Evolutionary conservation across 2,888 invertebrate species (phyloP).

Genomic region (Andrena camellia): DNA sequence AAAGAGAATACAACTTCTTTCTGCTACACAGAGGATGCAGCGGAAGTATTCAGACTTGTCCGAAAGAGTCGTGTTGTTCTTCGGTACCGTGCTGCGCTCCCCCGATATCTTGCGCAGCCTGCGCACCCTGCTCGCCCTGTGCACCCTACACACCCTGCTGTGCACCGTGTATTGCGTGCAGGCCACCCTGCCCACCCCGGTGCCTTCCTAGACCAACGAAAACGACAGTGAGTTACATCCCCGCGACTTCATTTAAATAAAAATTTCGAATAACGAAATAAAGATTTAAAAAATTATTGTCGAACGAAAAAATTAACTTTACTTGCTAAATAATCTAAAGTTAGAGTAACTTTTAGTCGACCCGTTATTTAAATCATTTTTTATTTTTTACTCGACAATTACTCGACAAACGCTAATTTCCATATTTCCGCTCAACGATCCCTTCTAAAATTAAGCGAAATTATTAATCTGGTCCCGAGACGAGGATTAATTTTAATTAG

Average conservation of each 20-base stretch:
- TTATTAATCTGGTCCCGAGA: too few species aligned
- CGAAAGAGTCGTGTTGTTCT: constrained; percentile 18
- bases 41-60: neutral
- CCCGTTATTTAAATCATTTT: too few species aligned
- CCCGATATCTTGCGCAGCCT: constrained; percentile 34
- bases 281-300: too few species aligned
- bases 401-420: too few species aligned
- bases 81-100: constrained; percentile 5
- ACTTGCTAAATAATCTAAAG: too few species aligned
- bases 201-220: constrained; percentile 61
- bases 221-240: constrained; percentile 63
- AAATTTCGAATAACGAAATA: too few species aligned
- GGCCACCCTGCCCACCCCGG: constrained; percentile 50
- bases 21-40: neutral
- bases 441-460: too few species aligned
- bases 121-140: constrained; percentile 41
- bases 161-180: constrained; percentile 49
- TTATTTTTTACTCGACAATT: too few species aligned
- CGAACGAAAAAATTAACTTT: too few species aligned
- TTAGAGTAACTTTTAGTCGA: too few species aligned
- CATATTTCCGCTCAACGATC: too few species aligned
- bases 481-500: too few species aligned
- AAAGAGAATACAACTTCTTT: neutral
- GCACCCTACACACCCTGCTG: constrained; percentile 7
- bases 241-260: neutral